Base-by-base conservation (phyloP, 2,113 vertebrate genomes). In the Saguinus imperator region DNA sequence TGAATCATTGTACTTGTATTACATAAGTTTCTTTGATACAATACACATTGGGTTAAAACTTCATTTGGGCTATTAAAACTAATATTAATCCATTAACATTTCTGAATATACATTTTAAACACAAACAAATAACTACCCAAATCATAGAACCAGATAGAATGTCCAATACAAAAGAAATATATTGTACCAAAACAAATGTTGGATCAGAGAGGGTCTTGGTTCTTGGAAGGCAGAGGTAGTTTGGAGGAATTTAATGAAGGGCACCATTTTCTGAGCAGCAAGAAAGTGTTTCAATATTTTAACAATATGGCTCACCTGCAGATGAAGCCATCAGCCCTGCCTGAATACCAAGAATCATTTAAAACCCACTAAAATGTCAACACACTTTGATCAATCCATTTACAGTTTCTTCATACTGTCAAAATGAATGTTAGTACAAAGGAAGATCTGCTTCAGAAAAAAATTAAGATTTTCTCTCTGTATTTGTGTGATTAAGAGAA, bases 381-480 rank as follows among this genome's bases (percentile, higher is more conserved):
- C 52, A 93, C 52, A 79, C 9, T 75, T 77, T 87, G 55, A 40
- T 87, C 45, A 81, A 87, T 84, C n/a, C 37, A 90, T 66, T 84
- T 84, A 66, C 29, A 94, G 40, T 72, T 90, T 88, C 70, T 57
- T 91, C 37, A 93, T 35, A 93, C 17, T 83, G 72, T 96, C 83
- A 96, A 92, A 93, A 96, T 75, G 52, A 87, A 86, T 91, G 43
- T 89, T 82, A 94, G 27, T 80, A 90, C 21, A 86, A 97, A 97
- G 75, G 18, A 95, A 96, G 29, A 55, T n/a, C n/a, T 12, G 35
- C 23, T 87, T 89, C 35, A 37, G 73, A 73, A 90, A 64, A 91
- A 89, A 84, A 35, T 6, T 52, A 17, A 45, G 20, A 64, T 43
- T 89, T 89, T 94, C 48, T 80, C 37, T 80, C 37, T 82, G n/a